phyloP scores from a whole-genome alignment of 2,888 invertebrate genomes.

The Cryptocheilus praepositus region DNA sequence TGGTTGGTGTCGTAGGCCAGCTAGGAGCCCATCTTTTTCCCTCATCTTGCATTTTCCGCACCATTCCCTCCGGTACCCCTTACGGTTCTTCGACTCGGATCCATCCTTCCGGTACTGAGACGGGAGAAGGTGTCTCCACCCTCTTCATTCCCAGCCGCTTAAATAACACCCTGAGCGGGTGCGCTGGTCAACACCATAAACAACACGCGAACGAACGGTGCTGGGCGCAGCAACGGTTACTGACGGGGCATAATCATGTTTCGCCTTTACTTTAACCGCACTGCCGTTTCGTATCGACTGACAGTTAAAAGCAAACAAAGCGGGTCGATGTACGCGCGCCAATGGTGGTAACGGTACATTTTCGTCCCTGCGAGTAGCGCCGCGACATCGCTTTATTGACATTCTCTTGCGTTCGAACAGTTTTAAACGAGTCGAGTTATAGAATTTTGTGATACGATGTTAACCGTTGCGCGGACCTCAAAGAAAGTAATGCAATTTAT shows the following conservation, averaged over 20 bases:
- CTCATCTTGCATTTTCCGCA: background rate
- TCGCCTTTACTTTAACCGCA: constrained; percentile 35
- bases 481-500: too few relatives aligned
- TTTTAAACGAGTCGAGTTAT: too few relatives aligned
- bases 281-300: background rate
- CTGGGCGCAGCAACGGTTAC: constrained; percentile 16
- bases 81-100: constrained; percentile 46
- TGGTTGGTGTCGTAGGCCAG: background rate
- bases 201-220: constrained; percentile 33
- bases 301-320: too few relatives aligned
- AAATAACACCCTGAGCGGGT: constrained; percentile 35
- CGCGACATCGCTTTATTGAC: too few relatives aligned
- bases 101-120: background rate
- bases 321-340: too few relatives aligned
- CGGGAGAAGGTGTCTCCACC: constrained; percentile 23
- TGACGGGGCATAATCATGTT: constrained; percentile 41
- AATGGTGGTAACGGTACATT: too few relatives aligned
- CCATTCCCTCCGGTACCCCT: constrained; percentile 20
- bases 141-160: constrained; percentile 38
- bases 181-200: constrained; percentile 24
- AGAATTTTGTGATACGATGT: too few relatives aligned
- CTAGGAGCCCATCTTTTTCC: constrained; percentile 34
- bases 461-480: too few relatives aligned
- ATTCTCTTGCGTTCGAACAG: too few relatives aligned
- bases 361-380: too few relatives aligned